phyloP scores from a whole-genome alignment of 2,113 vertebrate species.

The Dicerorhinus sumatrensis region DNA sequence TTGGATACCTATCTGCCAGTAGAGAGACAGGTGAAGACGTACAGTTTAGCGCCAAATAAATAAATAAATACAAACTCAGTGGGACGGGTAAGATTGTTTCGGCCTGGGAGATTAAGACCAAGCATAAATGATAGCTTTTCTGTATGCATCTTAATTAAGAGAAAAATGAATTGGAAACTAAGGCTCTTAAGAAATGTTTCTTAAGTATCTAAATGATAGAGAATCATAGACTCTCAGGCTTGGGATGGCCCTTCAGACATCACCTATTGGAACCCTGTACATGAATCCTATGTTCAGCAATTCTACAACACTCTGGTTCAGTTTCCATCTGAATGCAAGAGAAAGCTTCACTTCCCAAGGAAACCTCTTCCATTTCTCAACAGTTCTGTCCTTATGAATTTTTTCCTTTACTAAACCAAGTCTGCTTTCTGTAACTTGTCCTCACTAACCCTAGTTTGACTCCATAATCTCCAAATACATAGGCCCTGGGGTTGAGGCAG shows the following conservation, averaged over 20 bases:
- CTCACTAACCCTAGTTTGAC: not conserved
- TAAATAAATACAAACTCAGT: not conserved
- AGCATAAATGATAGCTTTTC: not conserved
- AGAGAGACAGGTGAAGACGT: not conserved
- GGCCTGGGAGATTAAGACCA: not conserved
- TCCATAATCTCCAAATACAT: not conserved
- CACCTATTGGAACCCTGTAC: not conserved
- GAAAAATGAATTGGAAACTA: not conserved
- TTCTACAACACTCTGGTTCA: not conserved
- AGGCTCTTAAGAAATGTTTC: not conserved
- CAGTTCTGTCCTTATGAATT: not conserved
- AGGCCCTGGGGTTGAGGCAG: not conserved
- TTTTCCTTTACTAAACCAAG: not conserved
- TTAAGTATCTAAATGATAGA: not conserved
- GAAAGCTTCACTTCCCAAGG: not conserved
- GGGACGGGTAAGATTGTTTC: rapidly evolving
- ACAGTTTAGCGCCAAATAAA: not conserved
- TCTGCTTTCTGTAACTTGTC: not conserved
- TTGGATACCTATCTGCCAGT: not conserved
- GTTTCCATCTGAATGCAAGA: not conserved
- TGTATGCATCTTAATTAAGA: not conserved
- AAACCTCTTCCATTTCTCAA: not conserved
- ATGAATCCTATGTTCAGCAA: not conserved
- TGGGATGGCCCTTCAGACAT: not conserved
- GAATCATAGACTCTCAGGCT: not conserved